Base-by-base conservation (phyloP, 2,888 invertebrate species). In the Dolichomitus sp. region DNA sequence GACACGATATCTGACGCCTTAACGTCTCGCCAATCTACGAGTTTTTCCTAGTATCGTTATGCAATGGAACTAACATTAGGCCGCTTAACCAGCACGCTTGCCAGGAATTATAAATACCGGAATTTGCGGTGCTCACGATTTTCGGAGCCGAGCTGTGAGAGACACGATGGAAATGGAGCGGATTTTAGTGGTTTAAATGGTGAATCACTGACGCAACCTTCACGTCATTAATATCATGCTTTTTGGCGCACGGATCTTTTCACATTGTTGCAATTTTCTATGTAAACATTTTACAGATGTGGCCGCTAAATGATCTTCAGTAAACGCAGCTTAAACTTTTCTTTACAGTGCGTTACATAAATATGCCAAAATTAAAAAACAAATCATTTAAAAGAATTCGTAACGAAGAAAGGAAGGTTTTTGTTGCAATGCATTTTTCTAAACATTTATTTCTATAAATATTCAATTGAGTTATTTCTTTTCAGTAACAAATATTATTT, bases 31-130 rank as follows among this genome's bases (percentile, higher is more conserved):
- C 83, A 80, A 80, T 83, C 73, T 76, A 75, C 73, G 50, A 77
- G 50, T 69, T 83, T 79, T 75, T 79, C 70, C 59, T 59, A 75
- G 78, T 66, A 82, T 74, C 83, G 84, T 89, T 92, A 88, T 87
- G 91, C 84, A 92, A 92, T 86, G 81, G 59, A 37, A 87, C 90
- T 89, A 90, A 90, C 91, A 91, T 92, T 91, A 90, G 90, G 87
- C 72, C 79, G 84, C 86, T 85, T 85, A 84, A 75, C 79, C 80
- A 84, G 87, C 87, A 89, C 40, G 79, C 86, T 91, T 93, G 93
- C 93, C 93, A 93, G 87, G 88, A 91, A 91, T 92, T 93, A 92
- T 92, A 93, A 93, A 93, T 93, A 92, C 90, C 91, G 90, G 88
- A 89, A 91, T 91, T 91, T 87, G 87, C 87, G 86, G 85, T 86